Conservation (phyloP, 2,888 invertebrate species). For the Nomada ruficornis region DNA sequence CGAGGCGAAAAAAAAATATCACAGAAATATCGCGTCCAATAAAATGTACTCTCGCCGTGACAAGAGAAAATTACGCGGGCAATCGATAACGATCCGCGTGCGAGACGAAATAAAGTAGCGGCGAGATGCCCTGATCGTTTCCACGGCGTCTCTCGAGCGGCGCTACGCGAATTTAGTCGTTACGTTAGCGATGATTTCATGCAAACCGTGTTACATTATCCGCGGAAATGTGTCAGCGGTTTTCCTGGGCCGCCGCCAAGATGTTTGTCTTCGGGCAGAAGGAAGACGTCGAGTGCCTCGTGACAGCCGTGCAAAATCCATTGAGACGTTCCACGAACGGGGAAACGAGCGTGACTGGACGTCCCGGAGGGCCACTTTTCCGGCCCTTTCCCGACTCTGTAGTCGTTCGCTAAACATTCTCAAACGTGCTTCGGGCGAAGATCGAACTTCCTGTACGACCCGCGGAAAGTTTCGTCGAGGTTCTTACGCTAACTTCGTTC, state of each 20-base stretch:
- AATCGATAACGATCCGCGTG: conserved; percentile 21
- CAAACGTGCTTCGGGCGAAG: background rate
- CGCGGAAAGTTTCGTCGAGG: background rate
- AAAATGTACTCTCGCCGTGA: background rate
- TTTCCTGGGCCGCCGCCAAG: conserved; percentile 66
- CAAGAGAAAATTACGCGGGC: background rate
- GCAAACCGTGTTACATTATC: conserved; percentile 55
- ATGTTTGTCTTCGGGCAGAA: conserved; percentile 43
- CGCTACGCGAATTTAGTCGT: conserved; percentile 52
- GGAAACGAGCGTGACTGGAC: background rate
- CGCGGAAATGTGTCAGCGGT: conserved; percentile 69
- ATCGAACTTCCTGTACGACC: background rate
- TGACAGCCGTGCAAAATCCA: conserved; percentile 31
- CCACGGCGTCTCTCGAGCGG: conserved; percentile 30
- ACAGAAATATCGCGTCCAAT: background rate
- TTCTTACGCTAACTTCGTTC: background rate
- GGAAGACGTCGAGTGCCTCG: conserved; percentile 27
- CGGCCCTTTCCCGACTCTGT: background rate
- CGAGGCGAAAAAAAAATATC: background rate
- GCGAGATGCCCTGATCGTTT: conserved; percentile 12
- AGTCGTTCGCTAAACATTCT: background rate
- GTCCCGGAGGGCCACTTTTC: background rate
- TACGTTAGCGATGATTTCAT: conserved; percentile 56
- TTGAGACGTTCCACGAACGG: background rate
- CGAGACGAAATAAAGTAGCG: conserved; percentile 22